These are phyloP conservation scores for Drosophila emarginata DNA, from an alignment of 2,888 invertebrate species.

Conservation along the genomic window DNA sequence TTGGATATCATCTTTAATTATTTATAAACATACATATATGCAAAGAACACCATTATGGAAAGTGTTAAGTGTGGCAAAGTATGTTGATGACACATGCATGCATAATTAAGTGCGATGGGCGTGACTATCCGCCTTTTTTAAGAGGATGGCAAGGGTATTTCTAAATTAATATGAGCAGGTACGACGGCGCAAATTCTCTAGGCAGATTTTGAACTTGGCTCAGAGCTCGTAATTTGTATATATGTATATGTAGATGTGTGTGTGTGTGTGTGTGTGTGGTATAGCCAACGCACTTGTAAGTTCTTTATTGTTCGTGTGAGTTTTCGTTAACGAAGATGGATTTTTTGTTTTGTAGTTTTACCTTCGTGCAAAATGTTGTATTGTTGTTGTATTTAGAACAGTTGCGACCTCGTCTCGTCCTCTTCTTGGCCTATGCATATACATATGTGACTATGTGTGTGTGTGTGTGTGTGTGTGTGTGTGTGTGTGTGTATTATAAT, in stretches of 20 bases:
- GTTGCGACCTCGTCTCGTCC: constrained; percentile 58
- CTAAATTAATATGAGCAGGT: constrained; percentile 24
- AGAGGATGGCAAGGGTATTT: constrained; percentile 7
- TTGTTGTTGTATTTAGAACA: constrained; percentile 43
- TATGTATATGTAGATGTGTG: constrained; percentile 13
- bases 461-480: constrained; percentile 13
- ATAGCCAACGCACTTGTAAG: constrained; percentile 60
- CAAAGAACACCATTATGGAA: constrained; percentile 21
- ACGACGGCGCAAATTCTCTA: constrained; percentile 30
- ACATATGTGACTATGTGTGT: too few relatives aligned
- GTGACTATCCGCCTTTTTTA: neutral
- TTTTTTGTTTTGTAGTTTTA: constrained; percentile 46
- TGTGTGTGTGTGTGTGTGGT: constrained; percentile 14
- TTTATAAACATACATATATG: neutral
- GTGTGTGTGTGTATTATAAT: constrained; percentile 58
- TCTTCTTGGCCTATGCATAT: constrained; percentile 31
- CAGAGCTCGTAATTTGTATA: constrained; percentile 34
- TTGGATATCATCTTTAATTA: neutral
- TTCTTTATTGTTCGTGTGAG: constrained; percentile 52
- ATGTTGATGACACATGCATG: constrained; percentile 25
- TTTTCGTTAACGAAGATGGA: constrained; percentile 71
- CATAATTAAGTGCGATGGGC: constrained; percentile 29
- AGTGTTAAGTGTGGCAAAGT: neutral
- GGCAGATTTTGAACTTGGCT: constrained; percentile 36
- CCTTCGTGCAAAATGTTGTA: constrained; percentile 57